phyloP scores from a whole-genome alignment of 2,888 invertebrate genomes.

The Chrysomela aeneicollis region DNA sequence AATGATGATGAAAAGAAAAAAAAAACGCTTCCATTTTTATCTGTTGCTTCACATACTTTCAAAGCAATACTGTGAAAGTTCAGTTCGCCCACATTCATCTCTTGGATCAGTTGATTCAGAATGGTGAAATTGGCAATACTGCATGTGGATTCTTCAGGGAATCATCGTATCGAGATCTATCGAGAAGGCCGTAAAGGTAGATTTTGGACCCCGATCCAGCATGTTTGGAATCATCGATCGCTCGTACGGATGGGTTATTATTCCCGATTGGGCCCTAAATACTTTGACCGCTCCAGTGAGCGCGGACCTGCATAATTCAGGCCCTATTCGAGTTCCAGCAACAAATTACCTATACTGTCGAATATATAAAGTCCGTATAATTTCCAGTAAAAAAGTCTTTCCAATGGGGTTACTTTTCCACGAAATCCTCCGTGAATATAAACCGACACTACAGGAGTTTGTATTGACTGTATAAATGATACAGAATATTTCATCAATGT shows the following conservation, averaged over 20 bases:
- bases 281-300: conserved; percentile 25
- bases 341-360: neutral
- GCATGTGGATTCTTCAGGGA: conserved; percentile 30
- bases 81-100: too few species aligned
- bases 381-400: neutral
- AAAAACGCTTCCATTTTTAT: too few species aligned
- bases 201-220: conserved; percentile 23
- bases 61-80: too few species aligned
- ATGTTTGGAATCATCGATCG: conserved; percentile 38
- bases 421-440: too few species aligned
- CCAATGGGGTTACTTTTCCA: too few species aligned
- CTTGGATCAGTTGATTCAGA: too few species aligned
- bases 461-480: too few species aligned
- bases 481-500: too few species aligned
- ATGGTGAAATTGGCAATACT: too few species aligned
- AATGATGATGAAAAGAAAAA: too few species aligned
- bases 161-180: conserved; percentile 24
- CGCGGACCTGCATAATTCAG: conserved; percentile 29
- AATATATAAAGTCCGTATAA: neutral
- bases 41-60: too few species aligned
- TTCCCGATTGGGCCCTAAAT: conserved; percentile 30
- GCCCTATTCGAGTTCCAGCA: conserved; percentile 4
- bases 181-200: conserved; percentile 26
- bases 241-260: conserved; percentile 30
- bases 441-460: too few species aligned